These are phyloP conservation scores for Hyles lineata DNA, from an alignment of 2,888 invertebrate genomes.

Conservation along the genomic window DNA sequence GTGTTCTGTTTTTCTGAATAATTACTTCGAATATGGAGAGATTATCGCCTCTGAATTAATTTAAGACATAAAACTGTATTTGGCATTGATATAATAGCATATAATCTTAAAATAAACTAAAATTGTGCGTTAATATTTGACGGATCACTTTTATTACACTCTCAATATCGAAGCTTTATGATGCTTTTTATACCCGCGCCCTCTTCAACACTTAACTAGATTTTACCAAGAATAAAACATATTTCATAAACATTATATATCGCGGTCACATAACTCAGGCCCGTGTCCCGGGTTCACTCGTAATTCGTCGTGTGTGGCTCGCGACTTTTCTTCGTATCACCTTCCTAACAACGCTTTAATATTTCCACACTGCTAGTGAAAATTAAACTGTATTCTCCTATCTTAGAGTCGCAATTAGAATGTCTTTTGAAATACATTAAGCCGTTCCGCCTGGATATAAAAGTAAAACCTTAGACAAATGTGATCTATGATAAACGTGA, in stretches of 20 bases:
- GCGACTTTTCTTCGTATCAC: constrained; percentile 69
- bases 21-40: no score
- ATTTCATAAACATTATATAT: constrained; percentile 77
- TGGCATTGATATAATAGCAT: no score
- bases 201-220: constrained; percentile 32
- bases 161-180: background rate
- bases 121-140: no score
- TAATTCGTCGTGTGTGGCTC: constrained; percentile 84
- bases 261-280: constrained; percentile 75
- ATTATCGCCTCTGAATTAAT: no score
- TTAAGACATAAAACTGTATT: no score
- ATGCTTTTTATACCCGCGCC: constrained; percentile 16
- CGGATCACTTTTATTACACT: no score
- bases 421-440: constrained; percentile 38
- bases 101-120: no score
- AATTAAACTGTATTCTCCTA: constrained; percentile 46
- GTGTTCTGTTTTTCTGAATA: no score
- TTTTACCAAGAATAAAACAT: constrained; percentile 67
- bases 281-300: constrained; percentile 72
- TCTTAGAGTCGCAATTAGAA: constrained; percentile 1
- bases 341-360: constrained; percentile 60
- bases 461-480: constrained; percentile 80
- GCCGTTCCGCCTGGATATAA: constrained; percentile 46
- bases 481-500: constrained; percentile 84
- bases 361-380: constrained; percentile 47